Conservation (phyloP, 2,888 invertebrate species). For the Platynereis dumerilii region DNA sequence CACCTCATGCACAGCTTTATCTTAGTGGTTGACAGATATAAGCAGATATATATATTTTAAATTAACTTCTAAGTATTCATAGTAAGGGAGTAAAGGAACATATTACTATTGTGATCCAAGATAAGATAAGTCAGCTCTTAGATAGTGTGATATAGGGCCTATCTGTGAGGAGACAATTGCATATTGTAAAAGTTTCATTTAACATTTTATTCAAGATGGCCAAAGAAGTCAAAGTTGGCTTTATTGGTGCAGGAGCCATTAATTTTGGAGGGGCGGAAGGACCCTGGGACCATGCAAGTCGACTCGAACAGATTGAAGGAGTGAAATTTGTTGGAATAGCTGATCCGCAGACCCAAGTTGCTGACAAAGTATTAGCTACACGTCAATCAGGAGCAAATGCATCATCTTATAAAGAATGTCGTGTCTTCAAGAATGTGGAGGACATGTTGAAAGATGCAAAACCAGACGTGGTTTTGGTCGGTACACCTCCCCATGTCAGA, state of each 20-base stretch:
- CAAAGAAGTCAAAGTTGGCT: constrained; percentile 18
- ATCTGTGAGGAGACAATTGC: too few relatives aligned
- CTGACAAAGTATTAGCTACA: constrained; percentile 10
- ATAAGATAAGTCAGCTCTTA: too few relatives aligned
- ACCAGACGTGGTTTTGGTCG: constrained; percentile 22
- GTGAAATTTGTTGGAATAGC: constrained; percentile 25
- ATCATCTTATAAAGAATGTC: constrained; percentile 18
- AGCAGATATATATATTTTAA: too few relatives aligned
- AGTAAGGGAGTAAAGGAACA: too few relatives aligned
- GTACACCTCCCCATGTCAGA: constrained; percentile 19
- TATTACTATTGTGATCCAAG: too few relatives aligned
- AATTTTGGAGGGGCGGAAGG: constrained; percentile 30
- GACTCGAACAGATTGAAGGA: constrained; percentile 24
- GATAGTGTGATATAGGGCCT: too few relatives aligned
- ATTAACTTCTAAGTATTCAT: too few relatives aligned
- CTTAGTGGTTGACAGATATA: too few relatives aligned
- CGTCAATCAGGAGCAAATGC: not conserved
- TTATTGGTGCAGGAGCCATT: constrained; percentile 27
- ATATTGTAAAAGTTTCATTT: too few relatives aligned
- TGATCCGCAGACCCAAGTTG: constrained; percentile 14
- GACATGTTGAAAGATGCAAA: constrained; percentile 11
- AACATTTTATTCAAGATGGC: constrained; percentile 14
- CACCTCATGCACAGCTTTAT: too few relatives aligned
- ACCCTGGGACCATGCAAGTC: constrained; percentile 29
- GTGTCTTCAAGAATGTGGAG: constrained; percentile 16